Conservation (phyloP, 2,797 vertebrate species). For the Sebastes elongatus region DNA sequence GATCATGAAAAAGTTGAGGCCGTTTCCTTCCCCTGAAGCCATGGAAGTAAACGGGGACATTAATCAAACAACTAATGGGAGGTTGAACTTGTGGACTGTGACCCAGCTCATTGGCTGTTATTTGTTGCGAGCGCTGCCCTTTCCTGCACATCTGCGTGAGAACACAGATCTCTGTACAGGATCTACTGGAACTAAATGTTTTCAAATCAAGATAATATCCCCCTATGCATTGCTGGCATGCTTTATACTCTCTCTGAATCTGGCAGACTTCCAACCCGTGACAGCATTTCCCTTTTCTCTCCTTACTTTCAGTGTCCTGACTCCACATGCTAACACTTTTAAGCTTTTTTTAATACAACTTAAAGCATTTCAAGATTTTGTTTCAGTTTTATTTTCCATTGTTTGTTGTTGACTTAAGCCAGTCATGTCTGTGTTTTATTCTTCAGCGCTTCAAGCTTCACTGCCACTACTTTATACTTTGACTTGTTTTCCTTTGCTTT, state of each 20-base stretch:
- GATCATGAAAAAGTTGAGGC: background rate
- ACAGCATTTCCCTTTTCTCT: slow-evolving; percentile 60
- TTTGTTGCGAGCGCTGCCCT: slow-evolving; percentile 37
- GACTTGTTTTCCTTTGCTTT: background rate
- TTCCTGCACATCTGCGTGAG: slow-evolving; percentile 79
- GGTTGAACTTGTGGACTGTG: slow-evolving; percentile 21
- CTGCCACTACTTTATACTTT: background rate
- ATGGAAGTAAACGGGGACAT: slow-evolving; percentile 28
- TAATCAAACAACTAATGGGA: slow-evolving; percentile 42
- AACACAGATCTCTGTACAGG: slow-evolving; percentile 76
- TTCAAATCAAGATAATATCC: slow-evolving; percentile 82
- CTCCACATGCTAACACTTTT: slow-evolving; percentile 1
- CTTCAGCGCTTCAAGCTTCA: background rate
- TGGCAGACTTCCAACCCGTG: slow-evolving; percentile 60
- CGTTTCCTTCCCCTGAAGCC: slow-evolving; percentile 32
- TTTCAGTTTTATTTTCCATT: background rate
- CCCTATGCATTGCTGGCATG: slow-evolving; percentile 78
- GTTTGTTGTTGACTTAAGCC: background rate
- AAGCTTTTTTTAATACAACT: background rate
- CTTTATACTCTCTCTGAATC: slow-evolving; percentile 56
- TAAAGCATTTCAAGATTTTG: background rate
- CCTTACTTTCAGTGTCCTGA: background rate
- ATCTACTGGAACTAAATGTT: slow-evolving; percentile 83
- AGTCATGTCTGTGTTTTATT: background rate
- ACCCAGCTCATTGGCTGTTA: slow-evolving; percentile 45